phyloP scores from a whole-genome alignment of 2,888 invertebrate species.

The Cheilosia vernalis region DNA sequence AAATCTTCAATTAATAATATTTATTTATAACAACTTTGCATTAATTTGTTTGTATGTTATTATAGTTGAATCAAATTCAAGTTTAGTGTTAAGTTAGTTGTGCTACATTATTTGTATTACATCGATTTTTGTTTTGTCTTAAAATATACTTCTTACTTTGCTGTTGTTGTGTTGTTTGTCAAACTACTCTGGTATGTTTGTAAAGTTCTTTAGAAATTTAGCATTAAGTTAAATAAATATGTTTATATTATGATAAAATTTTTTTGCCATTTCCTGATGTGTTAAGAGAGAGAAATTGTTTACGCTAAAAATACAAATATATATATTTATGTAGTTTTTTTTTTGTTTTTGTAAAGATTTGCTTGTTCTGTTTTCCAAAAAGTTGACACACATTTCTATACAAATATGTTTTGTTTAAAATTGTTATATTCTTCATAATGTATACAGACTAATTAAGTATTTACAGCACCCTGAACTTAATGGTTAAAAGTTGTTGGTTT shows the following conservation, averaged over 20 bases:
- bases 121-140: conserved; percentile 26
- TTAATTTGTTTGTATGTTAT: conserved; percentile 36
- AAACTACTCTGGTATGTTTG: conserved; percentile 55
- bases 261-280: conserved; percentile 10
- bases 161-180: conserved; percentile 25
- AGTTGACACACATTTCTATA: conserved; percentile 53
- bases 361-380: conserved; percentile 26
- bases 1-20: conserved; percentile 54
- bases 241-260: conserved; percentile 6
- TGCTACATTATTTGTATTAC: conserved; percentile 56
- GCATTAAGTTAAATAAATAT: conserved; percentile 65
- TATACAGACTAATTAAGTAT: conserved; percentile 69
- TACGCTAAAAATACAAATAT: conserved; percentile 66
- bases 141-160: conserved; percentile 60
- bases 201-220: conserved; percentile 52
- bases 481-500: conserved; percentile 11
- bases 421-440: conserved; percentile 12
- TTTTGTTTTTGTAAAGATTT: conserved; percentile 15
- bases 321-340: conserved; percentile 15
- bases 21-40: conserved; percentile 34
- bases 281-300: conserved; percentile 61
- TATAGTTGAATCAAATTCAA: conserved; percentile 70
- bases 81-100: conserved; percentile 61
- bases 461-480: conserved; percentile 72
- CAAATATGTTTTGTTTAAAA: conserved; percentile 24